Evolutionary conservation across 2,797 vertebrate genomes (phyloP).

Genomic region (Phataginus tricuspis): DNA sequence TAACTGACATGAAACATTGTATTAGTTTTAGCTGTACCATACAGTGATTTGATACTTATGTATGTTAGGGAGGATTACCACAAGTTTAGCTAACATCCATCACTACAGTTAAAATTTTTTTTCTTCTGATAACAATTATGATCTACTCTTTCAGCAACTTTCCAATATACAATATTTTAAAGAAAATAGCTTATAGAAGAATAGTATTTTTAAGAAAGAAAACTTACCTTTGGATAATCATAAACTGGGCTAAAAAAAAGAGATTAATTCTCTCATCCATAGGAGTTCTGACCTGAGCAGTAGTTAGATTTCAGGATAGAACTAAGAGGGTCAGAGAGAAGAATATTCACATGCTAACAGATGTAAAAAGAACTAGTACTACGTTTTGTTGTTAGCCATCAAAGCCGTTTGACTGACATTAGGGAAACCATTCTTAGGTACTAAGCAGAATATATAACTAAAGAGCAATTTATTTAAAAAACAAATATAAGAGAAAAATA

Average conservation of each 20-base stretch:
- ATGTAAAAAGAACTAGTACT: background rate
- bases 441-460: slow-evolving; percentile 20
- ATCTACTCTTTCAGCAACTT: background rate
- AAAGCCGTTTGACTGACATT: background rate
- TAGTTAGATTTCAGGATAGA: background rate
- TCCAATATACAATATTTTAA: background rate
- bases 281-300: background rate
- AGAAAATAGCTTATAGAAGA: background rate
- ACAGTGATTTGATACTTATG: background rate
- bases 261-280: background rate
- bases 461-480: slow-evolving; percentile 22
- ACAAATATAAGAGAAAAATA: slow-evolving; percentile 40
- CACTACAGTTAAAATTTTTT: background rate
- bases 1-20: background rate
- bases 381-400: background rate
- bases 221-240: slow-evolving; percentile 14
- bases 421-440: background rate
- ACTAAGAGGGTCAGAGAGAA: background rate
- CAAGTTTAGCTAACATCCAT: background rate
- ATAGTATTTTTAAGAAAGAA: slow-evolving; percentile 31
- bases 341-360: background rate
- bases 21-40: background rate
- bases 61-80: background rate
- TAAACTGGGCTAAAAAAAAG: background rate
- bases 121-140: background rate